Conservation (phyloP, 2,888 invertebrate species). For the Lithophane semibrunnea region DNA sequence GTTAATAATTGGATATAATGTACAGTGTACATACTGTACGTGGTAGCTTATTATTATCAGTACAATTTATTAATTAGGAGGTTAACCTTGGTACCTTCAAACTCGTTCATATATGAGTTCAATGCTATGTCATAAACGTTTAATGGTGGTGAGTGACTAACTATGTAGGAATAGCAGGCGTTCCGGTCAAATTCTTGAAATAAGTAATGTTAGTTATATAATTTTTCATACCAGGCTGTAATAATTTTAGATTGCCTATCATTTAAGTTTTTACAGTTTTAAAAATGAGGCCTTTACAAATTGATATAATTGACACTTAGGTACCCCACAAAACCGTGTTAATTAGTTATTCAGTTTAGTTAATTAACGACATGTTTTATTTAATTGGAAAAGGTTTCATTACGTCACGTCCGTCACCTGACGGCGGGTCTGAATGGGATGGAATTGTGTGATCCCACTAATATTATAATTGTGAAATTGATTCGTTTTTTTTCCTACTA, state of each 20-base stretch:
- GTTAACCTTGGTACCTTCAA: not conserved
- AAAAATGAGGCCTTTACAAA: too few relatives aligned
- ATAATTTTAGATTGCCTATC: not conserved
- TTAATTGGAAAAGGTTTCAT: not conserved
- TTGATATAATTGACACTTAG: not conserved
- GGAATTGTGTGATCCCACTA: not conserved
- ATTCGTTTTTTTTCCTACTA: not conserved
- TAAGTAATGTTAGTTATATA: slow-evolving; percentile 3
- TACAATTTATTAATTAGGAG: too few relatives aligned
- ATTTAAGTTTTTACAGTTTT: not conserved
- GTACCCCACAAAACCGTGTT: too few relatives aligned
- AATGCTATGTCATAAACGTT: not conserved
- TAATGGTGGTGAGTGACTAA: not conserved
- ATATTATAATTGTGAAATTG: not conserved
- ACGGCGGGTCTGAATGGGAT: not conserved
- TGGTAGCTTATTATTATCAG: too few relatives aligned
- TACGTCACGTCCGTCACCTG: not conserved
- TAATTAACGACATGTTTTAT: not conserved
- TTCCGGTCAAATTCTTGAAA: not conserved
- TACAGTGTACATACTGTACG: too few relatives aligned
- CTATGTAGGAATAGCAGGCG: not conserved
- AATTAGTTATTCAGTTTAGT: not conserved
- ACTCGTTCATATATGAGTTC: not conserved
- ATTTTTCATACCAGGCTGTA: not conserved
- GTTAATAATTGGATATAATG: too few relatives aligned